These are phyloP conservation scores for Eretmochelys imbricata DNA, from an alignment of 2,113 vertebrate genomes.

Conservation along the genomic window DNA sequence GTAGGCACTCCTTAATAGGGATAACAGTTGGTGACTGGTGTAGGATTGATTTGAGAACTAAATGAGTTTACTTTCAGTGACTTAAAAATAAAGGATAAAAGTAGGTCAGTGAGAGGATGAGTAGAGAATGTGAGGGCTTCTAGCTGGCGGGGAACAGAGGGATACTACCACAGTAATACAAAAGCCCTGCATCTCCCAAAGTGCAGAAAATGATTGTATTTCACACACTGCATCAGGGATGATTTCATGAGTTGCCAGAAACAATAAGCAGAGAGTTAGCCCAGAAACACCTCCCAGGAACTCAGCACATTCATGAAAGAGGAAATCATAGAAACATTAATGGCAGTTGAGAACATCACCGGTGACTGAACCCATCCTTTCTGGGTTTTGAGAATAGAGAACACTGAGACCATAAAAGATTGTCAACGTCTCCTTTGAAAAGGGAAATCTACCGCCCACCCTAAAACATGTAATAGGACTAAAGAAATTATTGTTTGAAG, in stretches of 20 bases:
- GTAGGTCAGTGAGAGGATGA: background rate
- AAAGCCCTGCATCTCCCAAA: background rate
- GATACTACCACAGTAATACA: background rate
- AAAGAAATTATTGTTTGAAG: background rate
- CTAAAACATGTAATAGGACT: accelerated
- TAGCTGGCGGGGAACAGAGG: background rate
- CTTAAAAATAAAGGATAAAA: background rate
- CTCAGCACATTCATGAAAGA: no score
- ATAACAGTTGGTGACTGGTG: no score
- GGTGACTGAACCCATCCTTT: accelerated
- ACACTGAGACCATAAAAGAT: background rate
- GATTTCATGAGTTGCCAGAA: background rate
- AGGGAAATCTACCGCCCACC: background rate
- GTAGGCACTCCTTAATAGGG: background rate
- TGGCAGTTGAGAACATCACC: background rate
- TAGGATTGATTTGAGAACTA: background rate
- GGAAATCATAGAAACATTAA: accelerated
- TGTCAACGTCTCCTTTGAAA: background rate
- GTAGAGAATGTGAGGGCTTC: background rate
- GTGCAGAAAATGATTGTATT: background rate
- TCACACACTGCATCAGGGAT: background rate
- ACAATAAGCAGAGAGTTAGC: no score
- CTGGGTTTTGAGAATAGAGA: accelerated
- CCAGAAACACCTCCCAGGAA: no score
- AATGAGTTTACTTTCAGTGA: background rate